A percentile compares a stretch with the other conserved stretches of the same genome.
Evolutionary conservation across 2,888 invertebrate genomes (phyloP).

Genomic region (Nycteola revayana): DNA sequence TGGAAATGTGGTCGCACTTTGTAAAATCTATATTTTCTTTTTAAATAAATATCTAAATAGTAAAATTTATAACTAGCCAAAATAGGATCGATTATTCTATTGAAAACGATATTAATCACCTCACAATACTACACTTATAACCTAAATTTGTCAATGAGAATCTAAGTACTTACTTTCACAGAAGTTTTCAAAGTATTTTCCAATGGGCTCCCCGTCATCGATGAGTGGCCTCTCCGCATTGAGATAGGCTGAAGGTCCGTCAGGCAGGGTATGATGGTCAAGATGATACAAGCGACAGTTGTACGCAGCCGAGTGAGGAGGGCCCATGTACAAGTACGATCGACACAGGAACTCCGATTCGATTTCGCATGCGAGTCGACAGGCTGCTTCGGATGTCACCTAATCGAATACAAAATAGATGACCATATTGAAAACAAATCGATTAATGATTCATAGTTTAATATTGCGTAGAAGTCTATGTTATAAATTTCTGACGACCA

Average conservation of each 20-base stretch:
- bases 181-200: constrained; percentile 94
- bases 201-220: constrained; percentile 94
- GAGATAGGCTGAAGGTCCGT: constrained; percentile 94
- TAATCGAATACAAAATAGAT: constrained; percentile 44
- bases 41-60: too few species aligned
- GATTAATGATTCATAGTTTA: constrained; percentile 18
- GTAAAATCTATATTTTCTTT: too few species aligned
- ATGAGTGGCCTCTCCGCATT: constrained; percentile 94
- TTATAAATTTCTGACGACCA: too few species aligned
- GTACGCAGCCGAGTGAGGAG: constrained; percentile 89
- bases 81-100: too few species aligned
- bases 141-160: too few species aligned
- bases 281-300: constrained; percentile 96
- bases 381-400: constrained; percentile 94
- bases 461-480: too few species aligned
- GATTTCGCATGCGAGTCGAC: constrained; percentile 94
- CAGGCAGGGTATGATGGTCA: constrained; percentile 95
- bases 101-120: too few species aligned
- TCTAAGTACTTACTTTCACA: constrained; percentile 91
- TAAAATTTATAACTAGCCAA: too few species aligned
- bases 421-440: constrained; percentile 21
- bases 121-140: too few species aligned
- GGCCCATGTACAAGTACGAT: constrained; percentile 90
- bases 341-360: constrained; percentile 96
- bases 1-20: too few species aligned